Conservation (phyloP, 2,888 invertebrate genomes). For the Eupithecia abbreviata region DNA sequence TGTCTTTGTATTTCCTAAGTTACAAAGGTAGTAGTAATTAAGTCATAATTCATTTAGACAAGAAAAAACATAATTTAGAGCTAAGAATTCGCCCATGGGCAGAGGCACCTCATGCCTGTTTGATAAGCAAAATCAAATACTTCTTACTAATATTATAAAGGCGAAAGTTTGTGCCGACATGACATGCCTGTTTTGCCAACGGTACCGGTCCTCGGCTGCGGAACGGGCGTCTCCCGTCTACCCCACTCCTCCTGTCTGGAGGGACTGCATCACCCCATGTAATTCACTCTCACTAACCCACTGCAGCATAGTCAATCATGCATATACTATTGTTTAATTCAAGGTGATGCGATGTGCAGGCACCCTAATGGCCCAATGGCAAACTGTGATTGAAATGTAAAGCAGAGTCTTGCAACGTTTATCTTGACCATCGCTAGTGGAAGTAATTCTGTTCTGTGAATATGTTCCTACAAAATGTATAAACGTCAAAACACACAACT, state of each 20-base stretch:
- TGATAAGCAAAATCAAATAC: neutral
- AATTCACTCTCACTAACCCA: constrained; percentile 85
- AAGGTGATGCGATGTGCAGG: constrained; percentile 56
- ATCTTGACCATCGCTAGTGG: neutral
- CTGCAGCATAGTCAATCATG: constrained; percentile 81
- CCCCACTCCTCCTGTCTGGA: constrained; percentile 75
- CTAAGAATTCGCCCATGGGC: neutral
- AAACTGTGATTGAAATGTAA: neutral
- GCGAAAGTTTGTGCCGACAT: too few relatives aligned
- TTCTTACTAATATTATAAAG: too few relatives aligned
- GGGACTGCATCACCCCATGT: constrained; percentile 56
- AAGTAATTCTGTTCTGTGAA: neutral
- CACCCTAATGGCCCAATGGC: neutral
- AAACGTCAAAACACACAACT: neutral
- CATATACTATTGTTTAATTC: constrained; percentile 71
- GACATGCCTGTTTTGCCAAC: neutral
- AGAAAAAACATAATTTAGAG: neutral
- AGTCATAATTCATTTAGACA: neutral
- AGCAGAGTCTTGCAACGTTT: neutral
- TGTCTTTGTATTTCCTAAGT: too few relatives aligned
- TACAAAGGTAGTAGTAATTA: too few relatives aligned
- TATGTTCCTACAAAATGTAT: neutral
- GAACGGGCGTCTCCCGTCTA: constrained; percentile 82
- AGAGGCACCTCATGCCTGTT: neutral
- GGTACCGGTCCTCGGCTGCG: constrained; percentile 60